Evolutionary conservation across 1,140 invertebrate genomes (phyloP).

Genomic region (Drosophila bocki): DNA sequence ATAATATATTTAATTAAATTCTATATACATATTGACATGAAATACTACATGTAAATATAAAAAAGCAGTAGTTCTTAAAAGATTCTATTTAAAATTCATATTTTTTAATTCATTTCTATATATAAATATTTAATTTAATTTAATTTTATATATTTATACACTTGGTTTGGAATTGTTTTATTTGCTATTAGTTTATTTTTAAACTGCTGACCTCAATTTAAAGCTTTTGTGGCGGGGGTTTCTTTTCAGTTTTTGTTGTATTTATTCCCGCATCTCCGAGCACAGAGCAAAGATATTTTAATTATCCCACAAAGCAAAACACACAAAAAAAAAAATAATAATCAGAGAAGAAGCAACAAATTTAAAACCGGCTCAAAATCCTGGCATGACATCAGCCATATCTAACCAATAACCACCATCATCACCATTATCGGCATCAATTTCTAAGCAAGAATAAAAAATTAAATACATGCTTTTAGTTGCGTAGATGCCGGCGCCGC

Average conservation of each 20-base stretch:
- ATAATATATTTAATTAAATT: neutral
- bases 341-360: constrained; percentile 5
- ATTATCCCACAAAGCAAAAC: constrained; percentile 23
- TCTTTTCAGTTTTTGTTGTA: neutral
- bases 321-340: neutral
- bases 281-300: constrained; percentile 37
- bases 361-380: constrained; percentile 60
- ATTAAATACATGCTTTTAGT: constrained; percentile 41
- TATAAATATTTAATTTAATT: neutral
- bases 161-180: too few species aligned
- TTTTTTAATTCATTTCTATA: neutral
- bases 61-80: neutral
- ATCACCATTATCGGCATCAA: constrained; percentile 61
- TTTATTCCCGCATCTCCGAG: constrained; percentile 28
- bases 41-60: neutral
- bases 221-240: neutral
- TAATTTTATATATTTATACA: neutral
- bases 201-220: constrained; percentile 47
- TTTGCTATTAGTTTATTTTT: constrained; percentile 30
- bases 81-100: constrained; percentile 1
- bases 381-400: constrained; percentile 67
- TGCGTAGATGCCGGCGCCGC: constrained; percentile 24
- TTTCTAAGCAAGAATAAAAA: constrained; percentile 43
- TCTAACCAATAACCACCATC: constrained; percentile 32
- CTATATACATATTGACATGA: too few species aligned